Evolutionary conservation across 2,797 vertebrate genomes (phyloP).

Genomic region (Kryptopterus vitreolus): DNA sequence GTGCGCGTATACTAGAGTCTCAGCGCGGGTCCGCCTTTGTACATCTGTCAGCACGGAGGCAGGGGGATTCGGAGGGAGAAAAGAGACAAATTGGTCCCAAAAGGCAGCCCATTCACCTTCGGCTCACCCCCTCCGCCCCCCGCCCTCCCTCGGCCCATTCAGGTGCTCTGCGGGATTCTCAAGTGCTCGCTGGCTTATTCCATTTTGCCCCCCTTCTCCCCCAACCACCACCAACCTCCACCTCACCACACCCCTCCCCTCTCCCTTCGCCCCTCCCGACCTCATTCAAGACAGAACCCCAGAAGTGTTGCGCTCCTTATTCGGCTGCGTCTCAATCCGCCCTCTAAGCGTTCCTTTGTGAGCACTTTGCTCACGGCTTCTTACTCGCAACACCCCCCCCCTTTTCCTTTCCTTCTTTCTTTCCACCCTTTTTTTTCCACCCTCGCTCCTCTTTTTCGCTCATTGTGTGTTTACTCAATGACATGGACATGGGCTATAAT

Average conservation of each 20-base stretch:
- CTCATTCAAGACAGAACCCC: slow-evolving; percentile 88
- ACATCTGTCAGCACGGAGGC: slow-evolving; percentile 99
- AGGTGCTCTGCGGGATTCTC: slow-evolving; percentile 95
- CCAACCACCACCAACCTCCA: too few species aligned
- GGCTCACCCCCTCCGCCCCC: slow-evolving; percentile 81
- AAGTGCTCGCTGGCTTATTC: slow-evolving; percentile 99
- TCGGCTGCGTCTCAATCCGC: slow-evolving; percentile 81
- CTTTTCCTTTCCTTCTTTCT: slow-evolving; percentile 59
- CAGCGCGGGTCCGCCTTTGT: slow-evolving; percentile 99
- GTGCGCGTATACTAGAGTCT: slow-evolving; percentile 96
- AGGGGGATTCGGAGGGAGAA: slow-evolving; percentile 96
- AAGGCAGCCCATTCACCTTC: slow-evolving; percentile 99
- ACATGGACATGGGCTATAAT: slow-evolving; percentile 76
- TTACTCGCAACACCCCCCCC: slow-evolving; percentile 77
- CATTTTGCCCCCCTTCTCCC: slow-evolving; percentile 94
- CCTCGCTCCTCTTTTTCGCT: slow-evolving; percentile 73
- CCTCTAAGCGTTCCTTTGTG: slow-evolving; percentile 86
- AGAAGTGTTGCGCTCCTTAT: slow-evolving; percentile 99
- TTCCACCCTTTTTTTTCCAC: slow-evolving; percentile 68
- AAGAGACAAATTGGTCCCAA: slow-evolving; percentile 99
- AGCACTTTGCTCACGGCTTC: slow-evolving; percentile 80
- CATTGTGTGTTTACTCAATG: slow-evolving; percentile 85
- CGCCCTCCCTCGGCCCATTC: slow-evolving; percentile 84
- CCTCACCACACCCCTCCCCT: slow-evolving; percentile 93
- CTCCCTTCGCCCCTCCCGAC: slow-evolving; percentile 77